These are phyloP conservation scores for Kradibia gibbosae DNA, from an alignment of 1,140 invertebrate genomes.

Conservation along the genomic window DNA sequence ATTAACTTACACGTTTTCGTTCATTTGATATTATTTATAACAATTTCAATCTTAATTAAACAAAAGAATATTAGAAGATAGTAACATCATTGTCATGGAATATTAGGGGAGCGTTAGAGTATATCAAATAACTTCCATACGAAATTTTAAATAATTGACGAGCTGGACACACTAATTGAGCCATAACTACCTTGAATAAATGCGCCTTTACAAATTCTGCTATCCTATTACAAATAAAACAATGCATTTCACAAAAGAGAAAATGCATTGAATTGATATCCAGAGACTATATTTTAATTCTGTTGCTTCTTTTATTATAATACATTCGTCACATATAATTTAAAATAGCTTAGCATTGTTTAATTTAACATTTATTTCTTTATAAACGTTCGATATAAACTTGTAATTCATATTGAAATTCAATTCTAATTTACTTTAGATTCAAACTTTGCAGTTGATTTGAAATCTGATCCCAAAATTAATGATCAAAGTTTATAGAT, in stretches of 20 bases:
- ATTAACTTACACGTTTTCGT: too few species aligned
- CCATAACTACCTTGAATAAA: slow-evolving; percentile 49
- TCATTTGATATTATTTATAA: too few species aligned
- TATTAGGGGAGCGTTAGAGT: neutral
- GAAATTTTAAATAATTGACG: slow-evolving; percentile 46
- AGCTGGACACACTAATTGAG: slow-evolving; percentile 49
- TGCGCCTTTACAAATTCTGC: slow-evolving; percentile 47
- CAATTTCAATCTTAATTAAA: too few species aligned
- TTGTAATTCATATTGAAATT: too few species aligned
- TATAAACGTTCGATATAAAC: too few species aligned
- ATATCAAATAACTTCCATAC: neutral
- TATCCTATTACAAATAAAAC: neutral
- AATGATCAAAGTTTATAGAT: neutral
- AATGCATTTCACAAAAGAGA: neutral
- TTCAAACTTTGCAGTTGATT: neutral
- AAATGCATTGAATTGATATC: neutral
- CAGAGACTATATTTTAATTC: slow-evolving; percentile 6
- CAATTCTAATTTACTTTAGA: neutral
- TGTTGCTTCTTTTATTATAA: neutral
- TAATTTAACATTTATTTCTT: too few species aligned
- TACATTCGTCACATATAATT: neutral
- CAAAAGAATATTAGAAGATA: too few species aligned
- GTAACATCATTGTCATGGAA: neutral
- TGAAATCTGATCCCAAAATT: neutral
- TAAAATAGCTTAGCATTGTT: too few species aligned